These are phyloP conservation scores for Cotesia glomerata DNA, from an alignment of 1,140 invertebrate genomes.

Conservation along the genomic window DNA sequence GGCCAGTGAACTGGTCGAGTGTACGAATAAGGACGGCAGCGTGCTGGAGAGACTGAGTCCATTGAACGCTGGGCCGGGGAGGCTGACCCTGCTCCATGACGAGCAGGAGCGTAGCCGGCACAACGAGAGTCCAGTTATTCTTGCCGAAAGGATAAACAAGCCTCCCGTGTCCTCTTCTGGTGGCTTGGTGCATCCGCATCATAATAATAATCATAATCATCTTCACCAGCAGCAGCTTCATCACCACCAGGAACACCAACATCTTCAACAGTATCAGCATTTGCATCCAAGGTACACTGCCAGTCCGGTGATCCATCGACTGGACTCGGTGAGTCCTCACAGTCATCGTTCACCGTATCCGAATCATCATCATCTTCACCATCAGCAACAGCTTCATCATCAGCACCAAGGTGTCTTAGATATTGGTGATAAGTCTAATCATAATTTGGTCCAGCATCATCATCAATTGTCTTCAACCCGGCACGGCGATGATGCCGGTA, in stretches of 20 bases:
- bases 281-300: constrained; percentile 28
- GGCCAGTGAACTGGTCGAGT: no score
- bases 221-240: constrained; percentile 28
- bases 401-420: constrained; percentile 21
- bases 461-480: constrained; percentile 36
- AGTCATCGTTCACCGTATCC: neutral
- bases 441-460: constrained; percentile 2
- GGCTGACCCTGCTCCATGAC: constrained; percentile 54
- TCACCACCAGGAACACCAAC: constrained; percentile 33
- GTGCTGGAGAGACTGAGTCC: constrained; percentile 63
- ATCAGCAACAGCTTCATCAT: constrained; percentile 17
- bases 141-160: constrained; percentile 59
- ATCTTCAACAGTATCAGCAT: constrained; percentile 33
- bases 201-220: constrained; percentile 31
- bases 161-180: constrained; percentile 31
- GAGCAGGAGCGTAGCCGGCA: constrained; percentile 59
- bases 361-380: constrained; percentile 21
- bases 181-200: no score
- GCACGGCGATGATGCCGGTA: constrained; percentile 54
- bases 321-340: constrained; percentile 1
- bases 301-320: constrained; percentile 36
- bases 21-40: constrained; percentile 48
- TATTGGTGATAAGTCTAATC: constrained; percentile 18
- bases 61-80: constrained; percentile 45
- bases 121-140: constrained; percentile 60